Base-by-base conservation (phyloP, 2,113 vertebrate species). In the Formicarius rufipectus region DNA sequence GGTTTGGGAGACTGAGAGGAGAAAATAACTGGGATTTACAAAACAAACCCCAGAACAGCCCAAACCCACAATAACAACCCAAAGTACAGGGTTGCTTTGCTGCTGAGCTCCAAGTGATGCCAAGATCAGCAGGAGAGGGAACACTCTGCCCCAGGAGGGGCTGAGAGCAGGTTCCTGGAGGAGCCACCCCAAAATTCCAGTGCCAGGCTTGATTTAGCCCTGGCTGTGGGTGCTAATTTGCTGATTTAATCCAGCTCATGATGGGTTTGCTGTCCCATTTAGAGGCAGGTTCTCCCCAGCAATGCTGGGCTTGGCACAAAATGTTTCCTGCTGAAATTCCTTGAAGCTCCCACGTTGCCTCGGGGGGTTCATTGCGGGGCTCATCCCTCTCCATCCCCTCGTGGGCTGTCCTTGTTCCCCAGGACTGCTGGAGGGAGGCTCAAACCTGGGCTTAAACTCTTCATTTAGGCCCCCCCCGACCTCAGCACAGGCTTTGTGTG, bases 361-460 rank as follows among this genome's bases (percentile, higher is more conserved):
- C 0, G 2, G 19, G 31, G 14, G 5, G 18, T 35, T 50, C 37
- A 4, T 10, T n/a, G 49, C 23, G 44, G 64, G 52, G n/a, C 37
- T 55, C 12, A 1, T 50, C 60, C 76, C 30, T 53, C 45, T 59
- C 44, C 45, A 20, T 19, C 31, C 69, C 45, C 16, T 63, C 31
- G 2, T 30, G 40, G 47, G 22, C 63, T 81, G 44, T 8, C 62
- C 31, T 64, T 24, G 24, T 33, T 47, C 31, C 58, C 31, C 6
- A 1, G 1, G 3, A 16, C 12, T 22, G 35, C 25, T 55, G 27
- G 55, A 45, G 75, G 39, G 28, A 64, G 24, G 49, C 33, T 69
- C 12, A 63, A 14, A 35, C 4, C 30, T 18, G 52, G 16, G 53
- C 5, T 60, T 78, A 47, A 50, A 50, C 40, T 24, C 14, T 49